A percentile compares a stretch with the other conserved stretches of the same genome.
phyloP scores from a whole-genome alignment of 2,797 vertebrate species.

The Mus caroli region DNA sequence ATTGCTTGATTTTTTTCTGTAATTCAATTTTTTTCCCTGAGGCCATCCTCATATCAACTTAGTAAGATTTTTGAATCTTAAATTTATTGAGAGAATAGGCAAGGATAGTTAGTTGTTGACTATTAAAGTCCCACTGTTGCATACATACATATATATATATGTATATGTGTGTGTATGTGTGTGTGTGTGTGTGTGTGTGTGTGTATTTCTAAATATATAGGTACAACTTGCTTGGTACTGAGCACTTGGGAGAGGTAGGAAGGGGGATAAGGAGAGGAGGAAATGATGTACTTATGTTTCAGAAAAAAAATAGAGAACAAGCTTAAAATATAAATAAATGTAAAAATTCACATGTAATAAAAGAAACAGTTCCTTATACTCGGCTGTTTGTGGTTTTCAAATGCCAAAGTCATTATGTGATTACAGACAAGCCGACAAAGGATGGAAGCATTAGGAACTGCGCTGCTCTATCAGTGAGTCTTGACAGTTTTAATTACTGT shows the following conservation, averaged over 20 bases:
- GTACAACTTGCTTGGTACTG: background rate
- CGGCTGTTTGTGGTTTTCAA: background rate
- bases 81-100: background rate
- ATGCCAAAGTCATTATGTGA: background rate
- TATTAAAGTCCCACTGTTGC: background rate
- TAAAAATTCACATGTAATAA: background rate
- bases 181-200: too few relatives aligned
- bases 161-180: background rate
- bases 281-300: too few relatives aligned
- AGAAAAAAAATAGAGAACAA: background rate
- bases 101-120: constrained; percentile 26
- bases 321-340: background rate
- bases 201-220: background rate
- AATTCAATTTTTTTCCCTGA: background rate
- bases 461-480: background rate
- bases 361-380: constrained; percentile 8
- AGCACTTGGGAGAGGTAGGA: background rate
- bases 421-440: background rate
- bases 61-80: constrained; percentile 12
- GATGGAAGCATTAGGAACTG: background rate
- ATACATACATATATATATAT: background rate
- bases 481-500: constrained; percentile 26
- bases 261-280: background rate
- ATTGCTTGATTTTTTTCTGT: constrained; percentile 25
- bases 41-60: background rate